These are phyloP conservation scores for Malthinus flaveolus DNA, from an alignment of 2,888 invertebrate genomes.

Conservation along the genomic window DNA sequence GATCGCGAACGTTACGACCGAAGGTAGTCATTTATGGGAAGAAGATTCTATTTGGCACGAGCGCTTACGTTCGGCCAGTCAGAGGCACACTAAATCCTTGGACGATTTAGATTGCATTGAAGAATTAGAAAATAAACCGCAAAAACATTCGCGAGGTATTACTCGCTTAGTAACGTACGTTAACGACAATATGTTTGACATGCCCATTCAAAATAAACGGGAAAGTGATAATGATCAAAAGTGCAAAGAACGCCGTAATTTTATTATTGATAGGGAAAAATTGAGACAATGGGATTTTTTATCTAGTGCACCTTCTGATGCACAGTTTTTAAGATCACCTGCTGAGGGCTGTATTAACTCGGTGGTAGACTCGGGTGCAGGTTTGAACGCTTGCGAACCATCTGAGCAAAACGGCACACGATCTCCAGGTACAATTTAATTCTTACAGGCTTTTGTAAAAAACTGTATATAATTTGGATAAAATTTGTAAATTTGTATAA, in stretches of 20 bases:
- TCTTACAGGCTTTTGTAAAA: constrained; percentile 36
- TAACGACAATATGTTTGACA: constrained; percentile 67
- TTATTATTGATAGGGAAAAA: constrained; percentile 77
- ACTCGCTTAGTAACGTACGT: constrained; percentile 78
- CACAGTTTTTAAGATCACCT: constrained; percentile 43
- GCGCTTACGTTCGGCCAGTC: constrained; percentile 75
- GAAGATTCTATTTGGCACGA: constrained; percentile 83
- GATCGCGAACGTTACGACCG: constrained; percentile 42
- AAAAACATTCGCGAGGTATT: constrained; percentile 52
- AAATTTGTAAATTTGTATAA: constrained; percentile 25
- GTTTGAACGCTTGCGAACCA: constrained; percentile 31
- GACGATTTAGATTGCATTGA: constrained; percentile 73
- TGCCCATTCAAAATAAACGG: constrained; percentile 52
- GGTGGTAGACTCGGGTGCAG: constrained; percentile 44
- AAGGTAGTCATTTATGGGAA: constrained; percentile 79
- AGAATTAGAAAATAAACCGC: constrained; percentile 41
- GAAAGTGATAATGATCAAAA: too few species aligned
- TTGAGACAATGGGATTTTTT: constrained; percentile 86
- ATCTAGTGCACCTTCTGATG: constrained; percentile 68
- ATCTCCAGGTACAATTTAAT: constrained; percentile 47
- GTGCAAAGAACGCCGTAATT: constrained; percentile 48
- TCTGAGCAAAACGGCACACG: constrained; percentile 38
- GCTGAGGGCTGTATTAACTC: constrained; percentile 44
- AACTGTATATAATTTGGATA: constrained; percentile 34
- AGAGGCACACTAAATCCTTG: constrained; percentile 79